A percentile compares a stretch with the other conserved stretches of the same genome.
Conservation (phyloP, 2,888 invertebrate species). For the Oligia fasciuncula region DNA sequence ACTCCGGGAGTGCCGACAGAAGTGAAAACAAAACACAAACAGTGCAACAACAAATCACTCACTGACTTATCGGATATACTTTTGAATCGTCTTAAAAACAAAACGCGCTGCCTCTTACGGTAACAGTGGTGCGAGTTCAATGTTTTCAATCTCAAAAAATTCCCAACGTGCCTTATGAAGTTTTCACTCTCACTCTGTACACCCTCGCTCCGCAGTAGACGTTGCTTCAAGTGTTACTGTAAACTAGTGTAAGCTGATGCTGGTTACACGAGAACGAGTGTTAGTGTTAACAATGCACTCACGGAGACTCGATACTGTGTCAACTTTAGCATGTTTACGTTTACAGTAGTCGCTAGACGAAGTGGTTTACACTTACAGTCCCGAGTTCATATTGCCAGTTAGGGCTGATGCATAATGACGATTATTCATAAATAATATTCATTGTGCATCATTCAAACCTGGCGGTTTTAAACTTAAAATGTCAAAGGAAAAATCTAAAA, state of each 20-base stretch:
- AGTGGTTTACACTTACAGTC: neutral
- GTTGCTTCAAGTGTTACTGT: slow-evolving; percentile 27
- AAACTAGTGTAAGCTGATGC: slow-evolving; percentile 19
- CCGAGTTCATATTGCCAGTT: neutral
- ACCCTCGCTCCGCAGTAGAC: neutral
- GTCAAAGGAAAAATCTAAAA: neutral
- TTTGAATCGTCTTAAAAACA: too few relatives aligned
- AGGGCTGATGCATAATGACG: neutral
- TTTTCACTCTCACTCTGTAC: neutral
- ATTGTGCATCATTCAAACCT: too few relatives aligned
- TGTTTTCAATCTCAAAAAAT: too few relatives aligned
- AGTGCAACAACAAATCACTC: too few relatives aligned
- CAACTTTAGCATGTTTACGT: slow-evolving; percentile 23
- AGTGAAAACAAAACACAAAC: too few relatives aligned
- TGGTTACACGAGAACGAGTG: slow-evolving; percentile 26
- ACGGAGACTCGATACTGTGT: slow-evolving; percentile 20
- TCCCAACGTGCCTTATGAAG: too few relatives aligned
- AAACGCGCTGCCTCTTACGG: too few relatives aligned
- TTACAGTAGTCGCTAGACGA: neutral
- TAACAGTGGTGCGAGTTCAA: too few relatives aligned
- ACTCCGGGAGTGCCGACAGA: too few relatives aligned
- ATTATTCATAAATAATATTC: neutral
- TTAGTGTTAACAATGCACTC: slow-evolving; percentile 34
- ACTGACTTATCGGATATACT: too few relatives aligned
- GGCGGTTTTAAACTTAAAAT: too few relatives aligned